These are phyloP conservation scores for Monoplex corrugatus DNA, from an alignment of 2,888 invertebrate species.

Conservation along the genomic window DNA sequence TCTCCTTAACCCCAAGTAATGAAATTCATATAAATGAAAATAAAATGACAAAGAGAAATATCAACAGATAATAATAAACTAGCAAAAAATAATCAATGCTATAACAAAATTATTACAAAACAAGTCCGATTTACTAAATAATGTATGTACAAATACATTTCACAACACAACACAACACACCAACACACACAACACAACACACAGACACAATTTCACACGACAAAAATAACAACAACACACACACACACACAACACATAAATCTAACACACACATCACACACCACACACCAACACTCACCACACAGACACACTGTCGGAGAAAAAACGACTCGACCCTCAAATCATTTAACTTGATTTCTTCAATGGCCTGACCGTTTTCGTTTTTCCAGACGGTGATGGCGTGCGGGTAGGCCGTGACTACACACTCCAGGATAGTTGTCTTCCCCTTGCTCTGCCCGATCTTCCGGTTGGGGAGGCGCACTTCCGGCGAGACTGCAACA, in stretches of 20 bases:
- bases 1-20: too few relatives aligned
- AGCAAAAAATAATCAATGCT: too few relatives aligned
- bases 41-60: too few relatives aligned
- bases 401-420: conserved; percentile 77
- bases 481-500: conserved; percentile 77
- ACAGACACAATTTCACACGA: not conserved
- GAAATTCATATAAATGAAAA: too few relatives aligned
- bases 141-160: too few relatives aligned
- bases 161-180: not conserved
- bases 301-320: not conserved
- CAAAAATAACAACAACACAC: not conserved
- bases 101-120: too few relatives aligned
- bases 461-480: conserved; percentile 72
- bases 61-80: too few relatives aligned
- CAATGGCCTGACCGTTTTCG: conserved; percentile 66
- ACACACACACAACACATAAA: not conserved
- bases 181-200: not conserved
- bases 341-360: conserved; percentile 48
- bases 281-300: not conserved
- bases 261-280: not conserved
- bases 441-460: conserved; percentile 75
- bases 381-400: conserved; percentile 75
- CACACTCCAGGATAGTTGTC: conserved; percentile 79
- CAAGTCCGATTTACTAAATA: too few relatives aligned
- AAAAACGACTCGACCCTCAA: too few relatives aligned